Base-by-base conservation (phyloP, 2,888 invertebrate genomes). In the Troilus luridus region DNA sequence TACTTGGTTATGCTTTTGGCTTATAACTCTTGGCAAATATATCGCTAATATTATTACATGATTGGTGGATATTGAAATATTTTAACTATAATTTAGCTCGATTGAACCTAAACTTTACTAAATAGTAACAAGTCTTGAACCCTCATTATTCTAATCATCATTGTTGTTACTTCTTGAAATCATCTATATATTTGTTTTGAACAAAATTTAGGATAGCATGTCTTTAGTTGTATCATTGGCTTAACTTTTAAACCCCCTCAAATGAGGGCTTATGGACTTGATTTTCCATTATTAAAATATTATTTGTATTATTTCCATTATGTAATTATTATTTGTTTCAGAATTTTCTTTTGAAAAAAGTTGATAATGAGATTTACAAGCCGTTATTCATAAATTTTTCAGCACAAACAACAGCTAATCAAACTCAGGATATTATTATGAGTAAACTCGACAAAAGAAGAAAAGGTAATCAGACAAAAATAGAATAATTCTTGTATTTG, bases 391-490 rank as follows among this genome's bases (percentile, higher is more conserved):
- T 99, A 93, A 98, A 97, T 93, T 99, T 99, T 94, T 98, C 98
- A 0, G 98, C 98, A 0, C 98, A 98, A 95, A 98, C 98, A 0
- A 97, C 97, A 27, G 98, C 98, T 62, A 98, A 98, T 94, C 98
- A 98, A 94, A 98, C 98, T 0, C 98, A 99, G 94, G 98, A 98
- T 93, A 98, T 98, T 91, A 98, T 99, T 88, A 98, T 98, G 98
- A 97, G 97, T 8, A 98, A 98, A 94, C 94, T 99, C 93, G 98
- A 98, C 94, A 98, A 98, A 94, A 95, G 99, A 91, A 95, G 98
- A 89, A 98, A 98, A 95, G 98, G 97, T 95, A 93, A 41, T 72
- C 14, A 72, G 27, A 72, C 24, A 27, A 2, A 72, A 64, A n/a
- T 64, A n/a, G 41, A 41, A n/a, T n/a, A 64, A 64, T 64, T n/a